Conservation (phyloP, 64 coral and sea anemone species). For the Dendrophyllia cribrosa region DNA sequence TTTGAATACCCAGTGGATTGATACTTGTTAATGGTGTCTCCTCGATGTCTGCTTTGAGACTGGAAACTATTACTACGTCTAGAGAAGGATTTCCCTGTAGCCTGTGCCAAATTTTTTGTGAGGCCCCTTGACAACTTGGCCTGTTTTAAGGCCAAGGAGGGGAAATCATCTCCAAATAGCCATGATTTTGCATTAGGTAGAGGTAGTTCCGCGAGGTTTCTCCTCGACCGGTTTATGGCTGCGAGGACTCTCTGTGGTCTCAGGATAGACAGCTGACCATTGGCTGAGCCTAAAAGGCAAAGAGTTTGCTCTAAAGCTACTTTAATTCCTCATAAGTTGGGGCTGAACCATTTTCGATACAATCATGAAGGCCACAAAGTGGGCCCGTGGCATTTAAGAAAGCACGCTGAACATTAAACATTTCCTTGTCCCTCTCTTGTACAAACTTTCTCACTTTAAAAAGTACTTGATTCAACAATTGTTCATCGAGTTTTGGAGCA, state of each 20-base stretch:
- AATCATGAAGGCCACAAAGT: too few relatives aligned
- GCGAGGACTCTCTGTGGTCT: slow-evolving; percentile 13
- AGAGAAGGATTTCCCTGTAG: background rate
- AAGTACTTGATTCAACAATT: slow-evolving; percentile 39
- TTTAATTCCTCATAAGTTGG: too few relatives aligned
- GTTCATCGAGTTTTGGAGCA: too few relatives aligned
- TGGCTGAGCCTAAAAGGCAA: background rate
- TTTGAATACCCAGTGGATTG: slow-evolving; percentile 3
- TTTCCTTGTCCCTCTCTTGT: slow-evolving; percentile 67
- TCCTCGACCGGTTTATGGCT: background rate
- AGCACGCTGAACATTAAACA: slow-evolving; percentile 29
- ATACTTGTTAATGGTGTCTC: background rate
- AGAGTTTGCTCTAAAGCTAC: background rate
- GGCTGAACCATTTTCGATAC: too few relatives aligned
- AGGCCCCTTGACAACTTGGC: too few relatives aligned
- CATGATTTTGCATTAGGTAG: too few relatives aligned
- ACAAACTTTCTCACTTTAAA: slow-evolving; percentile 18
- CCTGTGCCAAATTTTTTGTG: background rate
- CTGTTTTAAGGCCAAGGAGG: too few relatives aligned
- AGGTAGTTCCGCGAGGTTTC: too few relatives aligned
- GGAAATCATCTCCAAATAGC: too few relatives aligned
- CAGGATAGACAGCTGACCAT: too few relatives aligned
- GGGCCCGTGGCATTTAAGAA: too few relatives aligned
- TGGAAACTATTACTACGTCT: background rate
- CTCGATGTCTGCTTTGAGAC: background rate